Base-by-base conservation (phyloP, 2,888 invertebrate genomes). In the Nemotelus nigrinus region DNA sequence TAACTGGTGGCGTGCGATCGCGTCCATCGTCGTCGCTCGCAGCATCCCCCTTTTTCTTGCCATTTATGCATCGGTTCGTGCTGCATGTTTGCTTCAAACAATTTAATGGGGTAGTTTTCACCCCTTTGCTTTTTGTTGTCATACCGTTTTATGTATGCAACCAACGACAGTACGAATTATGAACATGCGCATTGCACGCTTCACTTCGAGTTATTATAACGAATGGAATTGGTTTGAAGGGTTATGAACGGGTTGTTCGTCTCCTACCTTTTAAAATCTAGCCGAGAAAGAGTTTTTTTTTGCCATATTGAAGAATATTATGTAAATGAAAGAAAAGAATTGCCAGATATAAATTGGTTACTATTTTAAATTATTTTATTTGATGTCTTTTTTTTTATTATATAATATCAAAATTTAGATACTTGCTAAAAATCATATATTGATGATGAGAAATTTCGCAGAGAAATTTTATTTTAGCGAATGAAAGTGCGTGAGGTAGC, bases 181-280 rank as follows among this genome's bases (percentile, higher is more conserved):
- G 78, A 80, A 77, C 80, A 80, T 80, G 80, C 80, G 80, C 80
- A 78, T 45, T 74, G 48, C 3, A 74, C 47, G 25, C 5, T 43
- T 41, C 65, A 48, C 25, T 71, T 44, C 43, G 8, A 39, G 10
- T 57, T 25, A 10, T 43, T 71, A 71, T 41, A 5, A 39, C 57
- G 71, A 57, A 50, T 68, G 71, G 71, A 43, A 55, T 71, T 57
- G 5, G 47, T 63, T 39, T 70, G 43, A 44, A 68, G 45, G 70
- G 53, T 67, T 45, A 39, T 60, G 70, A 70, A 53, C 43, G 48
- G 48, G 67, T 55, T 70, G 25, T 8, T 53, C 47, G 50, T 41
- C 70, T 55, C 70, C 43, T 50, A 55, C 55, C 55, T 55, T 53
- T 53, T 7, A 53, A 55, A 70, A 70, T 55, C 41, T 70, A 70